Evolutionary conservation across 2,888 invertebrate genomes (phyloP).

Genomic region (Ganaspis brasiliensis): DNA sequence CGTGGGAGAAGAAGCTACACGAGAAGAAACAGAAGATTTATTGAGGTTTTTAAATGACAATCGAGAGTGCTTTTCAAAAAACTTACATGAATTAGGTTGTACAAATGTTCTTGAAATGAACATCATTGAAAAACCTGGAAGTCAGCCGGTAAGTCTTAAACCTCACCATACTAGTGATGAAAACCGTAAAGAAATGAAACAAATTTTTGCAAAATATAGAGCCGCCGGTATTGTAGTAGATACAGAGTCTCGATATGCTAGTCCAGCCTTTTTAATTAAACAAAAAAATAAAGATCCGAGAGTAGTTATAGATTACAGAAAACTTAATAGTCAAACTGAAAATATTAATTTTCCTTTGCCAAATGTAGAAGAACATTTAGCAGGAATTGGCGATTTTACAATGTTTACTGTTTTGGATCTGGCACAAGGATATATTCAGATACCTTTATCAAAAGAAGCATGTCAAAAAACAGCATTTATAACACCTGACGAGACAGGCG

Average conservation of each 20-base stretch:
- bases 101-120: slow-evolving; percentile 20
- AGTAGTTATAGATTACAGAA: background rate
- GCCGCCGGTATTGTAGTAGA: background rate
- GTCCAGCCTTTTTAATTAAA: background rate
- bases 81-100: background rate
- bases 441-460: background rate
- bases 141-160: slow-evolving; percentile 1
- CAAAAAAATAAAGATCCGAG: no score
- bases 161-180: background rate
- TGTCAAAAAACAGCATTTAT: background rate
- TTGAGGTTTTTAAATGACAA: background rate
- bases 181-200: background rate
- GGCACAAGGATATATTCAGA: no score
- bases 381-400: background rate
- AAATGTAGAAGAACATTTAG: background rate
- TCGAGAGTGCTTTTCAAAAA: background rate
- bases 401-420: no score
- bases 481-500: no score
- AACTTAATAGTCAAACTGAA: slow-evolving; percentile 3
- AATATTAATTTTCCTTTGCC: slow-evolving; percentile 3
- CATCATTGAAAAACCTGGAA: slow-evolving; percentile 1
- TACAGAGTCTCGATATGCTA: background rate
- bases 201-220: slow-evolving; percentile 4
- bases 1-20: background rate
- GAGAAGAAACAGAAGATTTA: background rate